Base-by-base conservation (phyloP, 1,140 invertebrate genomes). In the Tetraneura akinire region DNA sequence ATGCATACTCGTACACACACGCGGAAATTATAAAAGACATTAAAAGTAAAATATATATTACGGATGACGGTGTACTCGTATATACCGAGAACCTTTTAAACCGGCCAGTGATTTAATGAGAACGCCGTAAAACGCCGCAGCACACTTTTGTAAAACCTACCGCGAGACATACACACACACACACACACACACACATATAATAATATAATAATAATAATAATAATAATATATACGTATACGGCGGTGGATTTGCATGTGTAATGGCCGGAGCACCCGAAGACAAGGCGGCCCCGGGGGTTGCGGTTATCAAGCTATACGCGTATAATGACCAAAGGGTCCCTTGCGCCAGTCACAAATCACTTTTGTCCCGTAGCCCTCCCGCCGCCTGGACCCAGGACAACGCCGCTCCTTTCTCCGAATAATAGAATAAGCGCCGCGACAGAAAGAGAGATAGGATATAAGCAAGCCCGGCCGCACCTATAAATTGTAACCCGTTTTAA, bases 401-500 rank as follows among this genome's bases (percentile, higher is more conserved):
- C 32, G 32, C 8, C 32, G 32, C 73, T 78, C 74, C 55, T 78
- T 78, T 37, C 32, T 37, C 32, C 74, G 42, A 78, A 78, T 78
- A 78, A 78, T 78, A 78, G 74, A 78, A 78, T 78, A 78, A 45
- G 73, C 53, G 73, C 68, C 37, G 53, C 53, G n/a, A n/a, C n/a
- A 78, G 74, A 78, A 45, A 78, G 74, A 60, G 55, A 37, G n/a
- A n/a, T n/a, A n/a, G n/a, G n/a, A n/a, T n/a, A 51, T 42, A 42
- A 78, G 74, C 74, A 62, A 47, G 53, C 74, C 74, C 37, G 74
- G 74, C 73, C 66, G 32, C 32, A 62, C 74, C 74, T 78, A 78
- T 78, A 78, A 78, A 78, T 78, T 60, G 53, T 78, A 78, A n/a
- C n/a, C 74, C 74, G 74, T 76, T 76, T 76, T 76, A 76, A 78